Base-by-base conservation (phyloP, 2,797 vertebrate species). In the Smutsia gigantea region DNA sequence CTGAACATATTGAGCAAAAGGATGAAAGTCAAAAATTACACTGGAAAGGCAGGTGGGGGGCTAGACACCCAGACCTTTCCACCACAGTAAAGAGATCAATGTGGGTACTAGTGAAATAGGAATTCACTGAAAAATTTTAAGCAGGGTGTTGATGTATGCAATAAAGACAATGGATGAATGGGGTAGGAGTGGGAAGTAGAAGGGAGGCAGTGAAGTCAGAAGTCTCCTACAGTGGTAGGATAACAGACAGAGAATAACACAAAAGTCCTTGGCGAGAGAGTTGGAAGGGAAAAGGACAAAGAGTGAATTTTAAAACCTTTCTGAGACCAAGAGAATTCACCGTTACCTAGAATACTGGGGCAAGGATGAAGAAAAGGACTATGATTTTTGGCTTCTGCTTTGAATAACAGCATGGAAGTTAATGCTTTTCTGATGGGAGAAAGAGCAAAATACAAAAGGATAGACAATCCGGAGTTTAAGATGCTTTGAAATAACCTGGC, bases 121-220 rank as follows among this genome's bases (percentile, higher is more conserved):
- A 75, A 68, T 59, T 21, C 37, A 55, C 2, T 7, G 27, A 68
- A 93, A 64, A 79, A 49, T 12, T 78, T 39, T 59, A 81, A 69
- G 34, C 19, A 79, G 23, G 4, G 15, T 7, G 6, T 15, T 46
- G 27, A 31, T 51, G 49, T n/a, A 11, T 18, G n/a, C 9, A 51
- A 11, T n/a, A 14, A 18, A 31, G 21, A 74, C 4, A 13, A 46
- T 78, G 31, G 13, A n/a, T 6, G 29, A 31, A 74, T 29, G 18
- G 5, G 23, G 39, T 8, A 49, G 39, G 9, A 1, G 18, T 15
- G 11, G 2, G 19, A n/a, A 11, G 8, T 9, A 19, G 7, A 27
- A 63, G 21, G n/a, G 17, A 59, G n/a, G 21, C 21, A 42, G 27
- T 21, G 71, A 34, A 25, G 46, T 49, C 53, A 42, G n/a, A 74